Percentiles rank a stretch among this genome's conserved stretches.
These are phyloP conservation scores for Hylaea fasciaria DNA, from an alignment of 2,888 invertebrate genomes.

Conservation along the genomic window DNA sequence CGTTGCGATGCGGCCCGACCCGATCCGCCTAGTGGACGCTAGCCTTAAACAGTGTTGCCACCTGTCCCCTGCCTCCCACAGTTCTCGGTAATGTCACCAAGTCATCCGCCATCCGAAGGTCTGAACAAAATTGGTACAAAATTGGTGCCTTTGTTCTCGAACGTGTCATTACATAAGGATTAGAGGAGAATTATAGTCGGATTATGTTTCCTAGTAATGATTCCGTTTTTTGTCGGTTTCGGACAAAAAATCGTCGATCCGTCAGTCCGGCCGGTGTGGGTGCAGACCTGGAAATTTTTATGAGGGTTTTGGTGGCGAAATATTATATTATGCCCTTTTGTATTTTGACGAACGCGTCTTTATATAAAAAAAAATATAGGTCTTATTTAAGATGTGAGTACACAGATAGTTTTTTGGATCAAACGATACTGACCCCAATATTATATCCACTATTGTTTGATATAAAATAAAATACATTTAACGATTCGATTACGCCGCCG, in stretches of 20 bases:
- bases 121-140: conserved; percentile 38
- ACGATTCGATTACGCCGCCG: no score
- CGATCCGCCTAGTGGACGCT: no score
- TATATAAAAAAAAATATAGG: no score
- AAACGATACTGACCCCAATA: no score
- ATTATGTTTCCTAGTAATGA: conserved; percentile 64
- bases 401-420: no score
- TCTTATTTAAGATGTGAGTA: no score
- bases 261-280: conserved; percentile 48
- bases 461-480: no score
- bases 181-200: conserved; percentile 61
- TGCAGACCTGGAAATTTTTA: conserved; percentile 36
- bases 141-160: conserved; percentile 39
- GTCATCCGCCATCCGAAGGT: conserved; percentile 29
- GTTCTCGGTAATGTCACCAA: conserved; percentile 27
- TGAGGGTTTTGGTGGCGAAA: neutral
- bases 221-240: conserved; percentile 34
- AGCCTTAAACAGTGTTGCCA: conserved; percentile 4
- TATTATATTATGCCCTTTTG: no score
- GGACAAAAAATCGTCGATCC: conserved; percentile 45
- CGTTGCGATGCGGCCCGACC: no score
- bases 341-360: no score
- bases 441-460: no score
- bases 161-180: conserved; percentile 70
- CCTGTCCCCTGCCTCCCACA: neutral